Evolutionary conservation across 2,113 vertebrate genomes (phyloP), one percentile per base, ranked within the genome.

Genomic region (Seriola quinqueradiata): DNA sequence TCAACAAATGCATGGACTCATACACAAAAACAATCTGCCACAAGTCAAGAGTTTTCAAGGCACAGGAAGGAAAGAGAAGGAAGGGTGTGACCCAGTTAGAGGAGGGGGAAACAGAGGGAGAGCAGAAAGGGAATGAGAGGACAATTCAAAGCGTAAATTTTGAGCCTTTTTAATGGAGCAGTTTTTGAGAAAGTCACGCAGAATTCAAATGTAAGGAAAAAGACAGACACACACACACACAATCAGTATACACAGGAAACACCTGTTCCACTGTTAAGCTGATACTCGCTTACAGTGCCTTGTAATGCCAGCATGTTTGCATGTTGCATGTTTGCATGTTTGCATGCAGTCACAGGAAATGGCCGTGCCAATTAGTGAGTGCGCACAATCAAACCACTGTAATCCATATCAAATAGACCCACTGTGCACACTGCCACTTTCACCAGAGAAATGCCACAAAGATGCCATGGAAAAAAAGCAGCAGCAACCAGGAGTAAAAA

Each of bases 401-500:
- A 42, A 59, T 81, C 64, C 58, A 50, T 52, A 72, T 69, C 55
- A 86, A 82, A 91, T 17, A 32, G n/a, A 12, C 44, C 4, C 2
- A 71, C 72, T 92, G 87, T 87, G 71, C 48, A 65, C 38, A 3
- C 25, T 42, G 61, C 50, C 38, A 21, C 57, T 21, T 48, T 64
- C 52, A 23, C 69, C 69, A 70, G 69, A 83, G 73, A 84, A 81
- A 90, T 79, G 46, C 57, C 78, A 75, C 42, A 52, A 21, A 64
- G 85, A 77, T 79, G 75, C 79, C 84, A 91, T 87, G 90, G 91
- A 87, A 80, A 92, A 79, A 28, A 28, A 28, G 40, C 61, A 65
- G 44, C 6, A 70, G 82, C 77, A 79, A 81, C 73, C 42, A 40
- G n/a, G 54, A 74, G 60, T 92, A 94, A 93, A 95, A 95, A 95